Evolutionary conservation across 2,797 vertebrate genomes (phyloP).

Genomic region (Phyllotis vaccarum): DNA sequence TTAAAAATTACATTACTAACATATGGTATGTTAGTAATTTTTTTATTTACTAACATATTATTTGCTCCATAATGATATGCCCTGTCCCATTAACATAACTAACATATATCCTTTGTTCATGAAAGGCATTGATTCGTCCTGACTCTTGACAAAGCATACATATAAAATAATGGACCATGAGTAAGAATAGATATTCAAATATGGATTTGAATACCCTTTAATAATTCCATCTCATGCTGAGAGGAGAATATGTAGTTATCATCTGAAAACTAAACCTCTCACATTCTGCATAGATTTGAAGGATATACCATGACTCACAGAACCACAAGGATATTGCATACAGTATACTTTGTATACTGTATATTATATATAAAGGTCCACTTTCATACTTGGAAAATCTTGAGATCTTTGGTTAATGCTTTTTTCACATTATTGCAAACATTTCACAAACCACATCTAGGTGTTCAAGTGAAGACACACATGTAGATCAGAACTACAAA

Average conservation of each 20-base stretch:
- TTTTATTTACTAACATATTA: no score
- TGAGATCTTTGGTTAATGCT: constrained; percentile 80
- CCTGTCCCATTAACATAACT: background rate
- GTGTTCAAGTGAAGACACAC: constrained; percentile 82
- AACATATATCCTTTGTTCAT: background rate
- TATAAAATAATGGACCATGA: constrained; percentile 46
- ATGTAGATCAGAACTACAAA: constrained; percentile 82
- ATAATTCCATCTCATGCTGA: constrained; percentile 84
- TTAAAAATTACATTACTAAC: background rate
- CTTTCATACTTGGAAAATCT: constrained; percentile 73
- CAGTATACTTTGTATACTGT: no score
- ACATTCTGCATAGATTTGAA: constrained; percentile 87
- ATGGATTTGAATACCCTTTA: constrained; percentile 62
- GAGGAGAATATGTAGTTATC: constrained; percentile 86
- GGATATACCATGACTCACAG: constrained; percentile 78
- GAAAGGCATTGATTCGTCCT: constrained; percentile 12
- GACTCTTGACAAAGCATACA: constrained; percentile 27
- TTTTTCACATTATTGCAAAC: constrained; percentile 83
- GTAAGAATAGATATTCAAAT: background rate
- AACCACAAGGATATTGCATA: constrained; percentile 72
- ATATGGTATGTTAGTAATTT: constrained; percentile 31
- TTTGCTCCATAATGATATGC: constrained; percentile 24
- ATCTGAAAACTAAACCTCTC: constrained; percentile 85
- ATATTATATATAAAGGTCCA: constrained; percentile 79
- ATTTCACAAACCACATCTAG: constrained; percentile 82